phyloP scores from a whole-genome alignment of 2,113 vertebrate species.

The Tragulus kanchil region DNA sequence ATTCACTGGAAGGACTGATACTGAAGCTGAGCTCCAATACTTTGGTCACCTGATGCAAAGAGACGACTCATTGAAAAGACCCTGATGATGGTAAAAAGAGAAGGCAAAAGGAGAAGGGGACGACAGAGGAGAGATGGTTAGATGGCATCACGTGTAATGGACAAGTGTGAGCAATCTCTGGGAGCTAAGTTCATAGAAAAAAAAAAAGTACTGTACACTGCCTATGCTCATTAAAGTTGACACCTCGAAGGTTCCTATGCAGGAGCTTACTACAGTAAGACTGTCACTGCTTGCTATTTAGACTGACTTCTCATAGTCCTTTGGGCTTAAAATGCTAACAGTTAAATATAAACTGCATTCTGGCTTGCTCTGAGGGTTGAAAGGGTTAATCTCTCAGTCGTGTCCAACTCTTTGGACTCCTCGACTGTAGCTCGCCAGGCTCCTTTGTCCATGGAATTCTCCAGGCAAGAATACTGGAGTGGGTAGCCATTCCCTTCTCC shows the following conservation, averaged over 20 bases:
- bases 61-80: no score
- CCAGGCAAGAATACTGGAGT: not conserved
- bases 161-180: no score
- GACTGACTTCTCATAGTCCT: not conserved
- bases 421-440: not conserved
- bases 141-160: no score
- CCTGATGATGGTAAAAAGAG: no score
- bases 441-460: not conserved
- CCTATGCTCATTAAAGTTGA: no score
- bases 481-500: not conserved
- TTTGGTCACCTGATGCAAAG: no score
- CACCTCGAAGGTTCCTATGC: not conserved
- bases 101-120: no score
- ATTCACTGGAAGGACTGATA: no score
- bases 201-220: no score
- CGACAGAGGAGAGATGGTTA: no score
- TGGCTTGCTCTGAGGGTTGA: not conserved
- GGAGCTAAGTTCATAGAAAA: no score
- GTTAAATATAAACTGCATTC: not conserved
- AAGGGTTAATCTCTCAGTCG: not conserved
- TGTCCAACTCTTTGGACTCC: not conserved
- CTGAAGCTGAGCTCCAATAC: no score
- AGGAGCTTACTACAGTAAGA: not conserved
- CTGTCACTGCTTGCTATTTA: not conserved
- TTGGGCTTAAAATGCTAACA: not conserved